Conservation (phyloP, 2,113 vertebrate genomes). For the Rostratula benghalensis region DNA sequence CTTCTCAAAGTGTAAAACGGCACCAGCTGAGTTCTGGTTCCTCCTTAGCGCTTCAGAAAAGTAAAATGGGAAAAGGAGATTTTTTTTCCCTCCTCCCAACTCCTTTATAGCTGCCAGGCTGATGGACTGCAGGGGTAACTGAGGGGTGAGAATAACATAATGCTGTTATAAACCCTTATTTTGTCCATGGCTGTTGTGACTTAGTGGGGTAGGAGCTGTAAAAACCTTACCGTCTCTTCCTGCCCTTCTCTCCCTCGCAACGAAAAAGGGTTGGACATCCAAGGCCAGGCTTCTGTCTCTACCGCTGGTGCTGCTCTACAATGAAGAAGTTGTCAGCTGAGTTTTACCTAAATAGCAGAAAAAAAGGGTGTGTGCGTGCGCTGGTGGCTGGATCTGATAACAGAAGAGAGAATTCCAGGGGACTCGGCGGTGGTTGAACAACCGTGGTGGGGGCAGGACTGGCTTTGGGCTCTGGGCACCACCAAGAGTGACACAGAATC, state of each 20-base stretch:
- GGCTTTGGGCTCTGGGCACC: neutral
- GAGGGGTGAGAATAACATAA: neutral
- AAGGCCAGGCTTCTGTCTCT: neutral
- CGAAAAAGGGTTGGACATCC: neutral
- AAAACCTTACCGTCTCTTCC: neutral
- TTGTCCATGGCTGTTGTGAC: neutral
- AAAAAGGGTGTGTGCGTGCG: neutral
- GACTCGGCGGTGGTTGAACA: neutral
- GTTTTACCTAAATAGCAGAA: neutral
- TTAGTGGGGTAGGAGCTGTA: neutral
- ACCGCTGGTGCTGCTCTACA: neutral
- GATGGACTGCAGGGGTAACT: neutral
- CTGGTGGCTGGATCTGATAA: neutral
- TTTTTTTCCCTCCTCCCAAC: neutral
- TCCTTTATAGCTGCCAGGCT: too few species aligned
- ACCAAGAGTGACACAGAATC: too few species aligned
- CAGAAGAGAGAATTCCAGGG: neutral
- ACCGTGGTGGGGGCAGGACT: rapidly evolving
- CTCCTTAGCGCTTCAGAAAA: rapidly evolving
- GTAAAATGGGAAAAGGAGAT: neutral
- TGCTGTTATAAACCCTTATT: rapidly evolving
- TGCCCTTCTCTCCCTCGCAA: neutral
- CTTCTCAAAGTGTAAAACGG: neutral
- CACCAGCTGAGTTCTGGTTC: neutral
- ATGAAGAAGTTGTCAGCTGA: neutral